These are phyloP conservation scores for Melanotaenia pygmaea DNA, from an alignment of 2,797 vertebrate species.

Conservation along the genomic window DNA sequence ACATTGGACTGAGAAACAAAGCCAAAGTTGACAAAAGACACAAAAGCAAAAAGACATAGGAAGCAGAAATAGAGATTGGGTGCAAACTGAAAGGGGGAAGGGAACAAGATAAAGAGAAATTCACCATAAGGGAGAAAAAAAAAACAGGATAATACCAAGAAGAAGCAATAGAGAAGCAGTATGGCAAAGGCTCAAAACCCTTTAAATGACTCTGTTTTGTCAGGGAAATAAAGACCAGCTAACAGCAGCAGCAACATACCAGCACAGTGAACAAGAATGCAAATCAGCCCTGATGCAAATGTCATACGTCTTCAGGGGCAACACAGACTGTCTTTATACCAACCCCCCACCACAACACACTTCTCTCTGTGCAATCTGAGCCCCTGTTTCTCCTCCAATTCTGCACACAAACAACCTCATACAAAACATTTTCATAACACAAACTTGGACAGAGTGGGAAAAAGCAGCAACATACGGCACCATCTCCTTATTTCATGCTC, in stretches of 20 bases:
- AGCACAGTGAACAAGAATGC: constrained; percentile 75
- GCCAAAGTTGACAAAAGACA: constrained; percentile 62
- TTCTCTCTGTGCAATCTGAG: constrained; percentile 49
- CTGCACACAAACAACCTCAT: constrained; percentile 29
- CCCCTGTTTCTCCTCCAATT: constrained; percentile 22
- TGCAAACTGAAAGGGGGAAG: constrained; percentile 43
- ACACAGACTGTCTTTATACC: constrained; percentile 76
- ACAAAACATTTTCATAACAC: constrained; percentile 43
- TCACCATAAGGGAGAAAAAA: neutral
- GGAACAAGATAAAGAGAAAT: constrained; percentile 31
- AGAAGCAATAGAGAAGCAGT: constrained; percentile 27
- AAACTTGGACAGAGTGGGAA: constrained; percentile 25
- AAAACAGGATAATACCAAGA: constrained; percentile 16
- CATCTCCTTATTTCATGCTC: constrained; percentile 58
- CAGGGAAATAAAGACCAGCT: constrained; percentile 58
- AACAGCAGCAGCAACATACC: constrained; percentile 72
- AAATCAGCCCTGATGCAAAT: constrained; percentile 81
- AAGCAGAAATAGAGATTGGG: constrained; percentile 32
- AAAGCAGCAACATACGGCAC: constrained; percentile 48
- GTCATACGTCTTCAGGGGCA: constrained; percentile 68
- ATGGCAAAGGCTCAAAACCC: constrained; percentile 49
- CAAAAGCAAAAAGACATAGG: constrained; percentile 56
- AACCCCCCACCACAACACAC: constrained; percentile 53
- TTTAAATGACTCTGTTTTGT: constrained; percentile 66
- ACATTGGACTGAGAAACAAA: constrained; percentile 41